Evolutionary conservation across 1,140 invertebrate species (phyloP), one percentile per base, ranked within the genome.

Genomic region (Physella acuta): DNA sequence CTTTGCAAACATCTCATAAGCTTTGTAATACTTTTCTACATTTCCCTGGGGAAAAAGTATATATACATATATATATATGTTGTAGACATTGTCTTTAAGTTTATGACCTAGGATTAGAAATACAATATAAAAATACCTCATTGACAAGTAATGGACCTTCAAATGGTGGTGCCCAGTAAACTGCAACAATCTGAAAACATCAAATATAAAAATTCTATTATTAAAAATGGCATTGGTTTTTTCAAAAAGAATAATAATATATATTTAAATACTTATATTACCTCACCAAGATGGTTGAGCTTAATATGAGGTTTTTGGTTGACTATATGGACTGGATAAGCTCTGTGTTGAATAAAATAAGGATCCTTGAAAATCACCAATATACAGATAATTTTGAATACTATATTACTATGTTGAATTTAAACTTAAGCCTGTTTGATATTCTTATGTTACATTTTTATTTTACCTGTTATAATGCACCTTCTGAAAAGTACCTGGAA

Each of bases 401-500:
- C n/a, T n/a, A n/a, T n/a, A n/a, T n/a, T n/a, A n/a, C n/a, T n/a
- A n/a, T n/a, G n/a, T n/a, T n/a, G n/a, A n/a, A n/a, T n/a, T n/a
- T n/a, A n/a, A n/a, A n/a, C n/a, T n/a, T n/a, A n/a, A n/a, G n/a
- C n/a, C n/a, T n/a, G n/a, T n/a, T n/a, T n/a, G n/a, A n/a, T n/a
- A n/a, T n/a, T n/a, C n/a, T n/a, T n/a, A n/a, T n/a, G n/a, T n/a
- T n/a, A n/a, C n/a, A n/a, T n/a, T n/a, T n/a, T n/a, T n/a, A n/a
- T n/a, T n/a, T n/a, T n/a, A 80, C 79, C 79, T 80, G 39, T 77
- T 64, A 70, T 76, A 78, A 67, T 83, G 80, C 20, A 80, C 72
- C 66, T 82, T 83, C 73, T 84, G 78, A 66, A 84, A 83, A 28
- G 82, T 82, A 16, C 75, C 82, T 37, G 83, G 82, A 33, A 81